Conservation (phyloP, 1,140 invertebrate species). For the Pteromalus puparum region DNA sequence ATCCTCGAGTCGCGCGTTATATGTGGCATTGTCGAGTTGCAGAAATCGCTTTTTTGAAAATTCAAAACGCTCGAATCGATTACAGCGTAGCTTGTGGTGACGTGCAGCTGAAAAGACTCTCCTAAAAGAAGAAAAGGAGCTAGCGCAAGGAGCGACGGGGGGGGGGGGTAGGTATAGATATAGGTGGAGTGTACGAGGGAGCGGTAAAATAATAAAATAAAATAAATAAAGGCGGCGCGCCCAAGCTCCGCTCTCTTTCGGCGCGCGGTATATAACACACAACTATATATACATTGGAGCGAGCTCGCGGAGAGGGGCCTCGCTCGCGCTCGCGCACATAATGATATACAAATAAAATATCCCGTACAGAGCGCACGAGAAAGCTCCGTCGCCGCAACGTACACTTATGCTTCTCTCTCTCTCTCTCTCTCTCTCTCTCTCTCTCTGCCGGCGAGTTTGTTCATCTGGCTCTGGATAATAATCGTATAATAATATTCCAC, state of each 20-base stretch:
- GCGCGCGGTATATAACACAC: slow-evolving; percentile 2
- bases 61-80: too few species aligned
- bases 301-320: not conserved
- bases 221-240: slow-evolving; percentile 63
- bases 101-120: not conserved
- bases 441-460: not conserved
- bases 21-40: too few species aligned
- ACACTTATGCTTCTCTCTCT: not conserved
- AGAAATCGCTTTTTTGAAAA: too few species aligned
- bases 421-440: too few species aligned
- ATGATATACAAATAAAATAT: slow-evolving; percentile 68
- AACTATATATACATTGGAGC: not conserved
- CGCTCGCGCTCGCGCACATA: slow-evolving; percentile 54
- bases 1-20: too few species aligned
- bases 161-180: slow-evolving; percentile 20
- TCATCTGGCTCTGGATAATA: slow-evolving; percentile 2
- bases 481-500: not conserved
- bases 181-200: not conserved
- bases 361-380: slow-evolving; percentile 40
- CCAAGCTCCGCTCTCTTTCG: not conserved
- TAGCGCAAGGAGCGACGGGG: not conserved
- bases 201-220: slow-evolving; percentile 69
- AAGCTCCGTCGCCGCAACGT: not conserved
- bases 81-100: not conserved
- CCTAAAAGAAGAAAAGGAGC: not conserved